A percentile compares a stretch with the other conserved stretches of the same genome.
Conservation (phyloP, 2,888 invertebrate genomes). For the Apamea anceps region DNA sequence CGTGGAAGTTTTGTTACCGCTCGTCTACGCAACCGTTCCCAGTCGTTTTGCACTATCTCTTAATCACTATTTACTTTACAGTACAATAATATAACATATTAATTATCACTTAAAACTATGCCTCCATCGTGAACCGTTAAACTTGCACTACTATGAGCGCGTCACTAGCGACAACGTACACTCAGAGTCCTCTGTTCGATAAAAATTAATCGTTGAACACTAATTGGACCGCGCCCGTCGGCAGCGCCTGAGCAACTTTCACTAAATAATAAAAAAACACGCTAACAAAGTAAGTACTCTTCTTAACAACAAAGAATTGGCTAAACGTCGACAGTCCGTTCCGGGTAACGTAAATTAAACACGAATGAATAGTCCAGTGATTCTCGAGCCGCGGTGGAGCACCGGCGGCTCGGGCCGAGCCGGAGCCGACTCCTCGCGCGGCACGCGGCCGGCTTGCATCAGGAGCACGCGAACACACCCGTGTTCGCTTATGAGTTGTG, state of each 20-base stretch:
- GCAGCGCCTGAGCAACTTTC: constrained; percentile 90
- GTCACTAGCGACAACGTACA: constrained; percentile 76
- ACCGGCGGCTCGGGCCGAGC: constrained; percentile 55
- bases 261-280: constrained; percentile 88
- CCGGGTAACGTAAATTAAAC: constrained; percentile 77
- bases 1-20: constrained; percentile 68
- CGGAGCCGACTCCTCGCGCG: constrained; percentile 63
- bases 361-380: constrained; percentile 71
- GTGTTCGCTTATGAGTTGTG: constrained; percentile 83
- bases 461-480: constrained; percentile 74
- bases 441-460: constrained; percentile 79
- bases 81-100: constrained; percentile 87
- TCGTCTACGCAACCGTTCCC: constrained; percentile 87
- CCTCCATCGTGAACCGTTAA: constrained; percentile 81
- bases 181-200: constrained; percentile 82
- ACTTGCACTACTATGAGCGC: constrained; percentile 77
- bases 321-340: constrained; percentile 84
- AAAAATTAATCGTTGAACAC: constrained; percentile 86
- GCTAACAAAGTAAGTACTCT: constrained; percentile 88
- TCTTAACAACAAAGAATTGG: constrained; percentile 87
- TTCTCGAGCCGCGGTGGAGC: constrained; percentile 60
- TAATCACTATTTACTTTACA: constrained; percentile 85
- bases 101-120: constrained; percentile 86
- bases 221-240: constrained; percentile 88
- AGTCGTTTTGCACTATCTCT: constrained; percentile 89